Evolutionary conservation across 2,797 vertebrate species (phyloP).

Genomic region (Mycteria americana): DNA sequence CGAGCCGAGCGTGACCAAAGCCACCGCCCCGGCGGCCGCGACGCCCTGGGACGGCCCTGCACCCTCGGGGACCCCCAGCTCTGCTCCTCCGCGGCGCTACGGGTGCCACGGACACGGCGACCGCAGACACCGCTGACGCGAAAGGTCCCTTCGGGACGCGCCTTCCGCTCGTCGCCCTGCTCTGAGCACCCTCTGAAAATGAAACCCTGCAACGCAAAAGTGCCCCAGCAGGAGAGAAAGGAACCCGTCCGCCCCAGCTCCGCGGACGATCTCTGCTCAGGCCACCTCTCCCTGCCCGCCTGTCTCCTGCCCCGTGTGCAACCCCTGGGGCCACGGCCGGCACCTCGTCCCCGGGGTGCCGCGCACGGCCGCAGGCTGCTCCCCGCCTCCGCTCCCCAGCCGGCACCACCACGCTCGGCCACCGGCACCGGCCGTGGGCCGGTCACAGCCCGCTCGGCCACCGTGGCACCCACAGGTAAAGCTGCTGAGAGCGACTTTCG

Average conservation of each 20-base stretch:
- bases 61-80: neutral
- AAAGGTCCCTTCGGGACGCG: rapidly evolving
- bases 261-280: neutral
- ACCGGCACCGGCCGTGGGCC: rapidly evolving
- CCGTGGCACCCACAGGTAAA: neutral
- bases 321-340: neutral
- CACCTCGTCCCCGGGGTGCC: neutral
- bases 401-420: rapidly evolving
- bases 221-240: neutral
- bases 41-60: rapidly evolving
- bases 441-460: rapidly evolving
- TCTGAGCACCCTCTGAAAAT: neutral
- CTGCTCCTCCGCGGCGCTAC: rapidly evolving
- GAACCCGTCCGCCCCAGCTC: neutral
- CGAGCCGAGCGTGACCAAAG: neutral
- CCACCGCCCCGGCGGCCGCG: neutral
- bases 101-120: rapidly evolving
- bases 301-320: neutral
- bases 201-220: neutral
- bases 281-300: neutral
- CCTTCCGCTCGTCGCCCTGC: neutral
- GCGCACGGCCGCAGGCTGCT: neutral
- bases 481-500: neutral
- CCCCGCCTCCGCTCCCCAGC: neutral
- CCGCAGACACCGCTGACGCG: rapidly evolving